These are phyloP conservation scores for Stenotaenia linearis DNA, from an alignment of 2,888 invertebrate species.

Conservation along the genomic window DNA sequence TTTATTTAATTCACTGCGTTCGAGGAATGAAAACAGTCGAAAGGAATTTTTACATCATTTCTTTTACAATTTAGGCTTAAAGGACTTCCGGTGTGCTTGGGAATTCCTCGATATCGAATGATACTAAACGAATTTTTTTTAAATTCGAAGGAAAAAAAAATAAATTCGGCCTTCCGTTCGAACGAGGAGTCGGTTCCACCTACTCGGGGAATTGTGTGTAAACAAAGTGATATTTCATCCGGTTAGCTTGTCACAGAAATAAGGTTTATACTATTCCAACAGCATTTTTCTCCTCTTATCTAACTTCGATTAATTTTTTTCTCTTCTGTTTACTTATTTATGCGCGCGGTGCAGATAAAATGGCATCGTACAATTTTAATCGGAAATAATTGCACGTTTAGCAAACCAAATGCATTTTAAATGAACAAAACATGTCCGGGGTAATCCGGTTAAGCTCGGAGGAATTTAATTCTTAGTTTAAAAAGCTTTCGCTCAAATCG, in stretches of 20 bases:
- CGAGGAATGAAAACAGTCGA: too few relatives aligned
- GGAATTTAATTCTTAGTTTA: too few relatives aligned
- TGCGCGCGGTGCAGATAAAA: not conserved
- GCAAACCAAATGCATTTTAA: too few relatives aligned
- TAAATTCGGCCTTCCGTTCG: not conserved
- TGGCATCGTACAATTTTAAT: not conserved
- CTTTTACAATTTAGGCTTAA: too few relatives aligned
- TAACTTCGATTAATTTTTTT: not conserved
- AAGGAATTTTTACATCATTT: too few relatives aligned
- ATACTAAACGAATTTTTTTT: not conserved
- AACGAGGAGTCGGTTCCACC: not conserved
- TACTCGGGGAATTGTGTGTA: conserved; percentile 5
- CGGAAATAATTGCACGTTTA: not conserved
- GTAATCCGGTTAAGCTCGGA: too few relatives aligned
- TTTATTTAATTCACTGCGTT: not conserved
- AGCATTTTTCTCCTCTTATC: not conserved
- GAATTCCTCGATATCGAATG: too few relatives aligned
- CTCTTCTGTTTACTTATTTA: not conserved
- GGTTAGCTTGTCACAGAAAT: not conserved
- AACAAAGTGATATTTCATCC: conserved; percentile 26
- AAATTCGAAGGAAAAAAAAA: not conserved
- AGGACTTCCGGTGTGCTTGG: too few relatives aligned
- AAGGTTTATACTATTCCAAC: not conserved
- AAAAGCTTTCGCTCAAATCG: not conserved
- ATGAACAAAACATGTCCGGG: too few relatives aligned